Evolutionary conservation across 2,113 vertebrate species (phyloP).

Genomic region (Varanus komodoensis): DNA sequence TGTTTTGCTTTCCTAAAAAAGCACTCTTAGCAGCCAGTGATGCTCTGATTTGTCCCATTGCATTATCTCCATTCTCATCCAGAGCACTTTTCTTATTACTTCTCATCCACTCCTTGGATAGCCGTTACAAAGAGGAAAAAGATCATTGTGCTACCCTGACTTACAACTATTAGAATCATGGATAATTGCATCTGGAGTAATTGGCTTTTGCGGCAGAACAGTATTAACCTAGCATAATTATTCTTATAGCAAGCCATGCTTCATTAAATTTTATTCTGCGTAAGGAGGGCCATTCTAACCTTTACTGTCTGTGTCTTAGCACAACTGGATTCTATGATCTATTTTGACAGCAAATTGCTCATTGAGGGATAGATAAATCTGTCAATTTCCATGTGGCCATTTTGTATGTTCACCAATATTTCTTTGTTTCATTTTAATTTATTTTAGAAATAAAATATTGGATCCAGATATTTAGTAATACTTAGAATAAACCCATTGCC

Average conservation of each 20-base stretch:
- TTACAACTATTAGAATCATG: slow-evolving; percentile 57
- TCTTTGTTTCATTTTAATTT: no score
- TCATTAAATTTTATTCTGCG: slow-evolving; percentile 54
- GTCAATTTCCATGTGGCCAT: no score
- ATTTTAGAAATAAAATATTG: no score
- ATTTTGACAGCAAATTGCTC: no score
- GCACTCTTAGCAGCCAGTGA: slow-evolving; percentile 60
- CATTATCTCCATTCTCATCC: slow-evolving; percentile 15
- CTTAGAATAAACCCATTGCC: no score
- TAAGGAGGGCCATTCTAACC: slow-evolving; percentile 38
- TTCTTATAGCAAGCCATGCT: slow-evolving; percentile 43
- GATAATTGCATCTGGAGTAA: slow-evolving; percentile 55
- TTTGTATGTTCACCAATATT: no score
- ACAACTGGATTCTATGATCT: neutral
- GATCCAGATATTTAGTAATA: no score
- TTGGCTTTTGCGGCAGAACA: slow-evolving; percentile 50
- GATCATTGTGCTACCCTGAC: slow-evolving; percentile 44
- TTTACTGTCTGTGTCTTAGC: slow-evolving; percentile 27
- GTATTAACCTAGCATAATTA: slow-evolving; percentile 36
- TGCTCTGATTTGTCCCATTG: slow-evolving; percentile 32
- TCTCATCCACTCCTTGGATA: slow-evolving; percentile 48
- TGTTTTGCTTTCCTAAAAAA: slow-evolving; percentile 43
- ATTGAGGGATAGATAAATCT: no score
- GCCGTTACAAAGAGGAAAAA: slow-evolving; percentile 59
- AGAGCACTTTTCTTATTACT: slow-evolving; percentile 38